Base-by-base conservation (phyloP, 2,797 vertebrate genomes). In the Emydoidea blandingii region DNA sequence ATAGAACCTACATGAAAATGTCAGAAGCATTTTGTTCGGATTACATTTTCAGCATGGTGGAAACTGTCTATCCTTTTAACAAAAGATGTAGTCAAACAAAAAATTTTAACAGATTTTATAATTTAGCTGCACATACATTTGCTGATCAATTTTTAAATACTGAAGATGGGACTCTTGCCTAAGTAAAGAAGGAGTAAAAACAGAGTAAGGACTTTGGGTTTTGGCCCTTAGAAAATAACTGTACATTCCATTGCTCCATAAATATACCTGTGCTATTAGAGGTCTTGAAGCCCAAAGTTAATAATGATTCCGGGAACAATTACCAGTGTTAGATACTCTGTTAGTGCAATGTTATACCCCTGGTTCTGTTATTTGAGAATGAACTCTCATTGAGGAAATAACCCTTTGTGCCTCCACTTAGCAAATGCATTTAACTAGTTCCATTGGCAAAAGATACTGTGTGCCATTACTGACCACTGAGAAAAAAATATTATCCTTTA, bases 401-500 rank as follows among this genome's bases (percentile, higher is more conserved):
- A 81, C 79, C 12, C 1, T 6, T 14, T 85, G 16, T 65, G 34
- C 87, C 81, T 95, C 34, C 49, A 47, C 53, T 85, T 85, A 79
- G 47, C 82, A 82, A 85, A 92, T 87, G 89, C 56, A 94, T 87
- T 76, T 85, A 89, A 88, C 8, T 29, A 85, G n/a, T 25, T 84
- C 89, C 83, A 9, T 27, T 78, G 88, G 96, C 87, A 96, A 95
- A 72, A 84, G 74, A 79, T 21, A n/a, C 56, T 4, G 83, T 62
- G 74, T 91, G 14, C 62, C 68, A 88, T 62, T 83, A 68, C 6
- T 14, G 80, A 91, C 86, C 92, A 82, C 81, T 44, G 83, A 93
- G 93, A 85, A 93, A 90, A 96, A 96, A 92, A 84, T 41, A 41
- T 41, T 96, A 94, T 82, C 95, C 91, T 85, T 96, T 90, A 94